Evolutionary conservation across 2,797 vertebrate genomes (phyloP), one percentile per base, ranked within the genome.

Genomic region (Synanceia verrucosa): DNA sequence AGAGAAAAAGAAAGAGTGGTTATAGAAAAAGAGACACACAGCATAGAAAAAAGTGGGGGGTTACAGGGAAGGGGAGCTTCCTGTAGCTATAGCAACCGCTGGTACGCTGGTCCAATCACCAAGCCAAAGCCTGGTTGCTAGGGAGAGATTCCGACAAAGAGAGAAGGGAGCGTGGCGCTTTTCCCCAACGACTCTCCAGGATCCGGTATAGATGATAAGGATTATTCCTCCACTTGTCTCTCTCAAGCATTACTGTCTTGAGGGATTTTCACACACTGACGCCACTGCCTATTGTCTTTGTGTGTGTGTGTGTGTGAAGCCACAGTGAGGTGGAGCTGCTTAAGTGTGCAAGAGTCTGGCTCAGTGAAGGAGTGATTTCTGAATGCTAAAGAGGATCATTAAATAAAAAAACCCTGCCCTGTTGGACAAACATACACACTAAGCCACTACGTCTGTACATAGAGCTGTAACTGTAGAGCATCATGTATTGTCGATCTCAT

Each of bases 21-120:
- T 81, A 75, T 73, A 82, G 73, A 82, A 70, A 79, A 78, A 82
- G 78, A 87, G 67, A 85, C 53, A 77, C 44, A 73, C 46, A 64
- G 67, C 39, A 72, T 65, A 39, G 51, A 72, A 73, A 63, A 50
- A 71, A 57, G 39, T n/a, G 64, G 84, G 86, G 81, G 83, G 66
- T 77, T 84, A 85, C 56, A 65, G 64, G 78, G 88, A 91, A 89
- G 73, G 87, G 87, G 91, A 90, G 93, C 92, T 94, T 95, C 90
- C 86, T 84, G 93, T 94, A 93, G 83, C 94, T 93, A 95, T 94
- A 89, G 94, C 89, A 95, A 94, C 94, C 79, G 2, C 84, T 87
- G 90, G 73, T 85, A 88, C 84, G 76, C 90, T 87, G 85, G 88
- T 93, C 93, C 94, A 95, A 94, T 94, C 93, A 93, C 82, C 89